Evolutionary conservation across 2,113 vertebrate species (phyloP).

Genomic region (Ginglymostoma cirratum): DNA sequence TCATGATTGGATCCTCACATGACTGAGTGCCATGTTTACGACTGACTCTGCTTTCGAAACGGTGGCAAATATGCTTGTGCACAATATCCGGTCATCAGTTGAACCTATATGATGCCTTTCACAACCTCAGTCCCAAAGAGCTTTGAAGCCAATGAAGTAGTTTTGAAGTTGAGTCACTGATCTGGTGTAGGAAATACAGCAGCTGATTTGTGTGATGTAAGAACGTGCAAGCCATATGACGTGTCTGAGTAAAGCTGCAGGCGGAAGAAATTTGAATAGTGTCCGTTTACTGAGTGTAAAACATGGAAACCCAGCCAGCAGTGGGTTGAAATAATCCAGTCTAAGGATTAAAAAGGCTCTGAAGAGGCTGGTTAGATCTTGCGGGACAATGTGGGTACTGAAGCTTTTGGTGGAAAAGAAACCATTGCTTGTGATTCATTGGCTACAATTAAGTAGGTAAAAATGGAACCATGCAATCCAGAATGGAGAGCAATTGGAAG

Average conservation of each 20-base stretch:
- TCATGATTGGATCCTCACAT: not conserved
- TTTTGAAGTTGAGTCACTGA: not conserved
- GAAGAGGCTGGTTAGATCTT: too few species aligned
- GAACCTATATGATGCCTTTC: not conserved
- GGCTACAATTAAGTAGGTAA: too few species aligned
- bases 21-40: not conserved
- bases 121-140: not conserved
- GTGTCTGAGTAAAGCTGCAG: not conserved
- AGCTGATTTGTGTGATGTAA: not conserved
- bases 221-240: not conserved
- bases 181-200: not conserved
- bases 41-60: not conserved
- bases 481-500: too few species aligned
- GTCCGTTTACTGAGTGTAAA: not conserved
- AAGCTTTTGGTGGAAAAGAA: too few species aligned
- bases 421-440: too few species aligned
- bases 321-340: not conserved
- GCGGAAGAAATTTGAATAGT: not conserved
- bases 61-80: not conserved
- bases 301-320: not conserved
- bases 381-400: too few species aligned
- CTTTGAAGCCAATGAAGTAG: not conserved
- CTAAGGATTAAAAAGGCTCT: not conserved
- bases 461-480: too few species aligned
- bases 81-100: not conserved